phyloP scores from a whole-genome alignment of 1,140 invertebrate species.

The Halesus radiatus region DNA sequence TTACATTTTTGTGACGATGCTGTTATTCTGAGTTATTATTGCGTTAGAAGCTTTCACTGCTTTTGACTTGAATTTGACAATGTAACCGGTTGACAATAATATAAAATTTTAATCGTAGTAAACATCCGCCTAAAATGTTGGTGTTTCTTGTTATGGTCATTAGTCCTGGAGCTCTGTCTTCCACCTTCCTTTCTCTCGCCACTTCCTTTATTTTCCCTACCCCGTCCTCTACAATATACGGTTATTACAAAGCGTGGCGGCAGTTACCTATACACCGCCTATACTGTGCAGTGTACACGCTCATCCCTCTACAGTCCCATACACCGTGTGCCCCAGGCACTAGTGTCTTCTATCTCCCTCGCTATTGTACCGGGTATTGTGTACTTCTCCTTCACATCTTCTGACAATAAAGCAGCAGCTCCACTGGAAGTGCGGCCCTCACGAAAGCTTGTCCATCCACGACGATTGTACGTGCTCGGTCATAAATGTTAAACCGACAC shows the following conservation, averaged over 20 bases:
- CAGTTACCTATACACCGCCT: too few species aligned
- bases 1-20: too few species aligned
- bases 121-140: background rate
- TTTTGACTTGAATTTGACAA: background rate
- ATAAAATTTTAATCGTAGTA: background rate
- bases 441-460: background rate
- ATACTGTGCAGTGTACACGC: too few species aligned
- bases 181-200: background rate
- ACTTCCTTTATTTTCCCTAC: slow-evolving; percentile 17
- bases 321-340: slow-evolving; percentile 4
- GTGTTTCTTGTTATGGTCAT: background rate
- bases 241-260: too few species aligned
- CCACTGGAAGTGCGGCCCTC: background rate
- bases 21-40: too few species aligned
- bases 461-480: background rate
- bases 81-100: background rate
- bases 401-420: slow-evolving; percentile 14
- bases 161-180: slow-evolving; percentile 11
- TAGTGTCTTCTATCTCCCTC: background rate
- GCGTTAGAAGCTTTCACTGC: background rate
- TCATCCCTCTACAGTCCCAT: too few species aligned
- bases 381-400: background rate
- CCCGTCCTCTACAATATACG: background rate
- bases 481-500: background rate
- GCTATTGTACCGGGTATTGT: too few species aligned